Evolutionary conservation across 2,888 invertebrate genomes (phyloP), one percentile per base, ranked within the genome.

Genomic region (Drosophila glabriapex): DNA sequence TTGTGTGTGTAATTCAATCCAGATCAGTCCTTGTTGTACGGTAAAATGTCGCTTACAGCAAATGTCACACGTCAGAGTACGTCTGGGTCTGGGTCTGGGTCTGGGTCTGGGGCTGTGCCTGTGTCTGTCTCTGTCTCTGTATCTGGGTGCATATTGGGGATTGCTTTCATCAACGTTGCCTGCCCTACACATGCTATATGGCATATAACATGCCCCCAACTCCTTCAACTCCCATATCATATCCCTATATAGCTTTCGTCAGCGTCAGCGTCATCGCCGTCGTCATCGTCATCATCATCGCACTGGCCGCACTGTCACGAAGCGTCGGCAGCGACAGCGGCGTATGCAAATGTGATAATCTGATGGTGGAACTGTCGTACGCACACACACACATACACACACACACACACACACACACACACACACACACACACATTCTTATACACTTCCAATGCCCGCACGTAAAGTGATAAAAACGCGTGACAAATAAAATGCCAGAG

Each of bases 331-430:
- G 82, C 62, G 33, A 61, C 83, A 62, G 70, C 74, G 64, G 89
- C 90, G 79, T 91, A 91, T 88, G 88, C 90, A 88, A 88, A 88
- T 88, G 90, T 88, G 91, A 90, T 91, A 91, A 88, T 91, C 91
- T 90, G 88, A 81, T 88, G 78, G 73, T 76, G 68, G 67, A 68
- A 85, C 76, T 68, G 59, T 50, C 58, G 56, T 65, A 65, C 66
- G 52, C 49, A 60, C 65, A 78, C 31, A 41, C 61, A 41, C 61
- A 25, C 9, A 31, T 35, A 22, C 16, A 62, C 65, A 29, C n/a
- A 41, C 61, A 25, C 9, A 31, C 39, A 22, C 16, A 62, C 65
- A 29, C n/a, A 59, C 37, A 53, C n/a, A 65, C 62, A 61, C 49
- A 53, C 62, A 74, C 29, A 37, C 63, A 25, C 9, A 31, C 43